phyloP scores from a whole-genome alignment of 2,113 vertebrate species.

The Rynchops niger region DNA sequence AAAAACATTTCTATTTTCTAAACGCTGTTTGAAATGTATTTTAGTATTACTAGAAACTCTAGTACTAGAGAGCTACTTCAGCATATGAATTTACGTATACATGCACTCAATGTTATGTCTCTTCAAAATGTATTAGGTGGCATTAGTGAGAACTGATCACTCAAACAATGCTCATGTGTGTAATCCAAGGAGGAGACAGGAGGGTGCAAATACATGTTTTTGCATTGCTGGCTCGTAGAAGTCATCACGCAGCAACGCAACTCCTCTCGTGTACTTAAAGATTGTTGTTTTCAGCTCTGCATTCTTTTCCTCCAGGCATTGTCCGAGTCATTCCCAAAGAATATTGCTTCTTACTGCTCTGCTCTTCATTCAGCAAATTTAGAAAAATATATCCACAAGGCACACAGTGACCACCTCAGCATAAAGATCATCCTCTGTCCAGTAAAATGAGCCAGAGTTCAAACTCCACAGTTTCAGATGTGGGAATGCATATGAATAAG shows the following conservation, averaged over 20 bases:
- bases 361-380: neutral
- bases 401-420: neutral
- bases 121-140: neutral
- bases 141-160: neutral
- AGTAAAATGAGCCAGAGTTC: neutral
- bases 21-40: neutral
- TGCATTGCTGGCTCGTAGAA: neutral
- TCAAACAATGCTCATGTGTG: accelerated
- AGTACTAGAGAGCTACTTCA: neutral
- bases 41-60: neutral
- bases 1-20: neutral
- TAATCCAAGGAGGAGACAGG: neutral
- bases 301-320: neutral
- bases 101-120: neutral
- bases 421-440: neutral
- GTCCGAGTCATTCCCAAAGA: neutral
- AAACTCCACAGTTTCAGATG: neutral
- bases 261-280: neutral
- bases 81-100: neutral
- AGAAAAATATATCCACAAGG: neutral
- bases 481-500: neutral
- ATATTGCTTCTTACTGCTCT: neutral
- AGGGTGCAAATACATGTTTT: neutral
- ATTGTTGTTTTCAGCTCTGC: neutral
- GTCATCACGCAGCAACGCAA: neutral